phyloP scores from a whole-genome alignment of 2,888 invertebrate genomes.

The Pandemis heparana region DNA sequence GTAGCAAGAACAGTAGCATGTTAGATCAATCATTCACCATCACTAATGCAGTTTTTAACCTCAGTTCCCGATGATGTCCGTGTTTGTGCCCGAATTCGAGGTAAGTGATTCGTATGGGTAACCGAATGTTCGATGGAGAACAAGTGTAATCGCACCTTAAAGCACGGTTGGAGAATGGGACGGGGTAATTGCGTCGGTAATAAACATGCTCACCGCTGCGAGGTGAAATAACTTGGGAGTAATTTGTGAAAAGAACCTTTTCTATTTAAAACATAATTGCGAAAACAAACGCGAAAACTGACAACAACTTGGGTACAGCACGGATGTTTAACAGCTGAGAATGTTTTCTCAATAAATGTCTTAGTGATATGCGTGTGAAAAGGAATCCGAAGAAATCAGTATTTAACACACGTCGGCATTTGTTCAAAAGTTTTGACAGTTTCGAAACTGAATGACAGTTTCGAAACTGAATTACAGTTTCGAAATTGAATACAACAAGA shows the following conservation, averaged over 20 bases:
- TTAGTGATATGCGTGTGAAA: background rate
- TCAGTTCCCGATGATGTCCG: no score
- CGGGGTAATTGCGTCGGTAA: constrained; percentile 17
- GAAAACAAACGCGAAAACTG: constrained; percentile 1
- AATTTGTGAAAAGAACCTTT: constrained; percentile 11
- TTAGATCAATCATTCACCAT: no score
- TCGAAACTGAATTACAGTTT: no score
- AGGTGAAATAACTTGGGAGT: constrained; percentile 26
- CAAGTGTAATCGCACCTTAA: background rate
- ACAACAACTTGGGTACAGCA: background rate
- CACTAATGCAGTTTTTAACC: no score
- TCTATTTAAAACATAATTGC: constrained; percentile 13
- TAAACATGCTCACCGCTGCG: constrained; percentile 22
- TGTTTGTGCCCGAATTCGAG: no score
- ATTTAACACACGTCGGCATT: no score
- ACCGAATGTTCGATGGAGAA: background rate
- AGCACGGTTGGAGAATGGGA: background rate
- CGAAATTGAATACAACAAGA: no score
- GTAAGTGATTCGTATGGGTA: no score
- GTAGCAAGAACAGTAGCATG: no score
- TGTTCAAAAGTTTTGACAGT: no score
- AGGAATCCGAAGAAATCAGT: no score
- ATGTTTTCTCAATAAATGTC: background rate
- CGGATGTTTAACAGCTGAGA: background rate
- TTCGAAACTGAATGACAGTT: no score